Evolutionary conservation across 2,888 invertebrate genomes (phyloP).

Genomic region (Drosophila conformis): DNA sequence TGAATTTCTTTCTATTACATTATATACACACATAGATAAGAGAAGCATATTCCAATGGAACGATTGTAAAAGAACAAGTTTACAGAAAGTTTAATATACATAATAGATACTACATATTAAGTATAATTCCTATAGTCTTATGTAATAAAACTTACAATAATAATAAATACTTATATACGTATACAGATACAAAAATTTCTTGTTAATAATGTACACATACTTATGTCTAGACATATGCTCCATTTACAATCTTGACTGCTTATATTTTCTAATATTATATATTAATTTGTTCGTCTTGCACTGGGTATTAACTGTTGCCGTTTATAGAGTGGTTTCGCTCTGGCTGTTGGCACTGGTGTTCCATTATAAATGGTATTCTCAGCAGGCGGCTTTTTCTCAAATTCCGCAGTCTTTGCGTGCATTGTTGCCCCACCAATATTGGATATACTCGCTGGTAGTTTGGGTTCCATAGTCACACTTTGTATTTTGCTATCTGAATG

Average conservation of each 20-base stretch:
- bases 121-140: slow-evolving; percentile 73
- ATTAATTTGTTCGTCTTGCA: slow-evolving; percentile 28
- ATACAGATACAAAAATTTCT: slow-evolving; percentile 7
- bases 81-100: slow-evolving; percentile 40
- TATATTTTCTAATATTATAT: not conserved
- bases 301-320: slow-evolving; percentile 56
- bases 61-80: slow-evolving; percentile 60
- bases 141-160: slow-evolving; percentile 55
- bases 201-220: not conserved
- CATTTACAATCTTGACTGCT: not conserved
- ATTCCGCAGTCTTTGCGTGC: slow-evolving; percentile 89
- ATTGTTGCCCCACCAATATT: slow-evolving; percentile 89
- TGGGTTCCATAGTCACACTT: slow-evolving; percentile 79
- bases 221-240: not conserved
- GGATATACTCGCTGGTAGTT: slow-evolving; percentile 87
- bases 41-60: slow-evolving; percentile 57
- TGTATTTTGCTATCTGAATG: slow-evolving; percentile 18
- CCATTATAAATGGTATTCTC: slow-evolving; percentile 9
- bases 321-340: slow-evolving; percentile 40
- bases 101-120: slow-evolving; percentile 47
- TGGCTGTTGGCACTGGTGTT: slow-evolving; percentile 4
- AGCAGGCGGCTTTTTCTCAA: slow-evolving; percentile 85
- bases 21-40: slow-evolving; percentile 5
- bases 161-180: slow-evolving; percentile 47
- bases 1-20: slow-evolving; percentile 1